Evolutionary conservation across 2,888 invertebrate species (phyloP).

Genomic region (Piscicola geometra): DNA sequence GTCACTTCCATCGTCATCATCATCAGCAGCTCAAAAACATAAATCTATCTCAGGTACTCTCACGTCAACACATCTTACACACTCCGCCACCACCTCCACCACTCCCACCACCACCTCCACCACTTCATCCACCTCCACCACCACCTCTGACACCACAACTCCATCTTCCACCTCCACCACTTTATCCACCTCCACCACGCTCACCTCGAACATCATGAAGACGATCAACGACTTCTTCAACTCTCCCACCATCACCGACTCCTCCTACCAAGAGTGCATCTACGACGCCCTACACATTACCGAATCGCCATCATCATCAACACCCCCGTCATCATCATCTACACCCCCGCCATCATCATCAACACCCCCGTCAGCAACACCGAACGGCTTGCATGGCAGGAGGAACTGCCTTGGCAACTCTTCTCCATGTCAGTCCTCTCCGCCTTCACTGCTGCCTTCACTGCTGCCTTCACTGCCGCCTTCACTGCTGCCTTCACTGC

Average conservation of each 20-base stretch:
- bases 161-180: not conserved
- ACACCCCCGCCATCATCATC: not conserved
- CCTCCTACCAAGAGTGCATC: not conserved
- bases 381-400: too few relatives aligned
- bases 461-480: too few relatives aligned
- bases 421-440: too few relatives aligned
- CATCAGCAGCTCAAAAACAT: too few relatives aligned
- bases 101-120: not conserved
- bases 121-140: not conserved
- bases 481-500: too few relatives aligned
- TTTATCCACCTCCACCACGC: not conserved
- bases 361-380: not conserved
- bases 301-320: not conserved
- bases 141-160: not conserved
- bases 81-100: not conserved
- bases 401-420: too few relatives aligned
- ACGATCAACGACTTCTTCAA: slow-evolving; percentile 14
- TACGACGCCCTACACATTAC: not conserved
- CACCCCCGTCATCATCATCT: not conserved
- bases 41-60: too few relatives aligned
- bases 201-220: slow-evolving; percentile 1
- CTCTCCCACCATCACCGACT: not conserved
- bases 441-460: too few relatives aligned
- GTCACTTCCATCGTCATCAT: too few relatives aligned
- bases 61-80: too few relatives aligned